Conservation (phyloP, 2,888 invertebrate species). For the Melanostoma scalare region DNA sequence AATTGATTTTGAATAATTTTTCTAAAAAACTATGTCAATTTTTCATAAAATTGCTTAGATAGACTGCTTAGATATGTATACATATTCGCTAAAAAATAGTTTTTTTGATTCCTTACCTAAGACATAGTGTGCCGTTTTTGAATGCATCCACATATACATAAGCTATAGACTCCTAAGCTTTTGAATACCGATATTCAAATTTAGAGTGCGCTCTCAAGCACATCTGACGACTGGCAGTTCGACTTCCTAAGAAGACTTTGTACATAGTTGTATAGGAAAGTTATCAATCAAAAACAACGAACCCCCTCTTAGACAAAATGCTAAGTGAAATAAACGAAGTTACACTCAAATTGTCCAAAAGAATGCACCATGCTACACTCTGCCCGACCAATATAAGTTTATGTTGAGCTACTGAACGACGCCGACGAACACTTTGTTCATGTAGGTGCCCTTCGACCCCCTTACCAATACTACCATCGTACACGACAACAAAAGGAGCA, state of each 20-base stretch:
- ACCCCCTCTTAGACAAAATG: not conserved
- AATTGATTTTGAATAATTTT: no score
- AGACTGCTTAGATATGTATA: no score
- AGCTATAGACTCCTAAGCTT: no score
- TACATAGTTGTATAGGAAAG: slow-evolving; percentile 34
- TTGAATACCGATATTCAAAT: slow-evolving; percentile 4
- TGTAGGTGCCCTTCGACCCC: slow-evolving; percentile 18
- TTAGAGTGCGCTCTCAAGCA: slow-evolving; percentile 15
- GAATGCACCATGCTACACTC: slow-evolving; percentile 63
- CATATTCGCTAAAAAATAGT: no score
- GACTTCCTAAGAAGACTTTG: slow-evolving; percentile 10
- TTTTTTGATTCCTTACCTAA: no score
- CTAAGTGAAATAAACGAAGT: slow-evolving; percentile 63
- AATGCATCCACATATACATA: no score
- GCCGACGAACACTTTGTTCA: slow-evolving; percentile 29
- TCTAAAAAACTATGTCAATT: no score
- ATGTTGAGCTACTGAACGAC: no score
- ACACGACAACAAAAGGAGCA: slow-evolving; percentile 70
- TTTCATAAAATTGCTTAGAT: no score
- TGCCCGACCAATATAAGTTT: no score
- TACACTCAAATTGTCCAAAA: slow-evolving; percentile 68
- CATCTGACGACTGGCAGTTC: not conserved
- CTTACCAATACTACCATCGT: slow-evolving; percentile 29
- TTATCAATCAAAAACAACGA: slow-evolving; percentile 38
- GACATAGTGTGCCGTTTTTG: no score